Evolutionary conservation across 2,113 vertebrate species (phyloP).

Genomic region (Polypterus senegalus): DNA sequence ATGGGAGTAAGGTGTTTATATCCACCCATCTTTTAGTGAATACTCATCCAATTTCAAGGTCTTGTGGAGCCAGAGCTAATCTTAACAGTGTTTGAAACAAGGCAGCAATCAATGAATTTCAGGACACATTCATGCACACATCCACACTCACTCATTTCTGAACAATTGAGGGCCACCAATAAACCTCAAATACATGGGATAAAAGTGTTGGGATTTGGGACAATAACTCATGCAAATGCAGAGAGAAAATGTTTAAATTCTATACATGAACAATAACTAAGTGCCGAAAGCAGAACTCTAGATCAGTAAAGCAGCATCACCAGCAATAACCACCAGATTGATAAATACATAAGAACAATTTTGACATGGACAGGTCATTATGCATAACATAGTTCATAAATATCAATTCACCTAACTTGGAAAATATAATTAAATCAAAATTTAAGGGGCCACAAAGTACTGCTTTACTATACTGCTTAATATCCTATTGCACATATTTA

Average conservation of each 20-base stretch:
- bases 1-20: no score
- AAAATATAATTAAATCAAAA: conserved; percentile 12
- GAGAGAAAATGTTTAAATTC: no score
- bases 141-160: conserved; percentile 20
- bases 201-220: conserved; percentile 22
- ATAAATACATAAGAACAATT: background rate
- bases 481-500: conserved; percentile 20
- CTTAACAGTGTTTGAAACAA: no score
- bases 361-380: no score
- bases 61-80: no score
- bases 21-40: no score
- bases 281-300: conserved; percentile 30
- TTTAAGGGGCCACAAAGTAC: conserved; percentile 14
- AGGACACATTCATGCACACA: conserved; percentile 19
- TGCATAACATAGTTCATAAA: background rate
- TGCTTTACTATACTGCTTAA: conserved; percentile 14
- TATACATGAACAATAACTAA: conserved; percentile 24
- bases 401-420: conserved; percentile 8
- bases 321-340: conserved; percentile 25
- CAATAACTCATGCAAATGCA: no score
- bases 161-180: conserved; percentile 31
- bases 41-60: no score
- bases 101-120: background rate
- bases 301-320: conserved; percentile 30
- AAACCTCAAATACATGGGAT: conserved; percentile 30